Evolutionary conservation across 2,797 vertebrate species (phyloP).

Genomic region (Leucoraja ocellata): DNA sequence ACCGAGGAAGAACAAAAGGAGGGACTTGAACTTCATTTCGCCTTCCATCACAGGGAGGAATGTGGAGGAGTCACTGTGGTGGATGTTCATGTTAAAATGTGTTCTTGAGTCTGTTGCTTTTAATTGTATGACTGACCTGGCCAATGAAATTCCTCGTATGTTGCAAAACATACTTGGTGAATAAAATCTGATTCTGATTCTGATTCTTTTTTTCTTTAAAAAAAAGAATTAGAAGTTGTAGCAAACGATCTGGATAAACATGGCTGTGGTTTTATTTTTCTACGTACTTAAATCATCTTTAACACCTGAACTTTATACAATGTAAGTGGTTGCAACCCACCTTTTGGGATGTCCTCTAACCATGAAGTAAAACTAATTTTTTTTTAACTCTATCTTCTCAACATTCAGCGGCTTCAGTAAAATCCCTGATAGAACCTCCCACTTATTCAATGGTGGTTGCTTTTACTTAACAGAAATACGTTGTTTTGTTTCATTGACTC

Average conservation of each 20-base stretch:
- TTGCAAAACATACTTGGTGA: too few species aligned
- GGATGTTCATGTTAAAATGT: too few species aligned
- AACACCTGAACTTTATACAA: not conserved
- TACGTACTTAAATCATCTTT: not conserved
- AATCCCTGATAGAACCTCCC: not conserved
- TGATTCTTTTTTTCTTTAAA: not conserved
- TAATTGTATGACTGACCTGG: too few species aligned
- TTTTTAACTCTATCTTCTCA: not conserved
- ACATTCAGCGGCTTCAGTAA: not conserved
- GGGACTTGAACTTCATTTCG: too few species aligned
- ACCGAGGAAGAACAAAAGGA: too few species aligned
- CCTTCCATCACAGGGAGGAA: too few species aligned
- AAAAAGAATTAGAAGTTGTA: not conserved
- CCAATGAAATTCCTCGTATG: too few species aligned
- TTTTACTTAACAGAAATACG: not conserved
- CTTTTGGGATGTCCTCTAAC: not conserved
- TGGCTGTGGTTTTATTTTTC: not conserved
- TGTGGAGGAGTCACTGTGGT: too few species aligned
- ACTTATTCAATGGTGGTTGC: not conserved
- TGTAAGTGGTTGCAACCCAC: too few species aligned
- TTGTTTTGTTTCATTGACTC: not conserved
- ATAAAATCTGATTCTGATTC: too few species aligned
- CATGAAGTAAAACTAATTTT: not conserved
- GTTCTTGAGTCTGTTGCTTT: too few species aligned
- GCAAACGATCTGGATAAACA: not conserved